phyloP scores from a whole-genome alignment of 2,797 vertebrate genomes.

The Apogon hyalosoma region DNA sequence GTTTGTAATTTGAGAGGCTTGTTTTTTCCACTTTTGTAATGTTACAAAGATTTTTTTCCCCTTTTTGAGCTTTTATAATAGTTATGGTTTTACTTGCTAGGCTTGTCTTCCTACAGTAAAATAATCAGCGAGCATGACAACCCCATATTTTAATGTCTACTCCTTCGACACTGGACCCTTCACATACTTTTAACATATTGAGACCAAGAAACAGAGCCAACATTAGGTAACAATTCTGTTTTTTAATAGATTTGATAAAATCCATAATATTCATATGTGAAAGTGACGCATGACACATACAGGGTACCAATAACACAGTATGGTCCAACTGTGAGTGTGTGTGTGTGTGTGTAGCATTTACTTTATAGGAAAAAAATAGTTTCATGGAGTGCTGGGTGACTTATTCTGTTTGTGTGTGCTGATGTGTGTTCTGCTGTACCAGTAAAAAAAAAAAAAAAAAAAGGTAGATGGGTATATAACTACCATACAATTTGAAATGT shows the following conservation, averaged over 20 bases:
- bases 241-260: slow-evolving; percentile 76
- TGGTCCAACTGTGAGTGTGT: slow-evolving; percentile 51
- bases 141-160: background rate
- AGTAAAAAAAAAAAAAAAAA: slow-evolving; percentile 43
- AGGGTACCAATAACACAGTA: slow-evolving; percentile 68
- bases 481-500: slow-evolving; percentile 69
- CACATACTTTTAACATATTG: background rate
- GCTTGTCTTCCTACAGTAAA: background rate
- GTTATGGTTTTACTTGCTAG: background rate
- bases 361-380: slow-evolving; percentile 40
- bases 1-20: slow-evolving; percentile 21
- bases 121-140: slow-evolving; percentile 8
- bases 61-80: background rate
- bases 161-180: slow-evolving; percentile 46
- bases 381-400: slow-evolving; percentile 41
- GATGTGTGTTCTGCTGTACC: slow-evolving; percentile 57
- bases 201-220: slow-evolving; percentile 32
- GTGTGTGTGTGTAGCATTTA: slow-evolving; percentile 43
- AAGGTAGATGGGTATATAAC: slow-evolving; percentile 58
- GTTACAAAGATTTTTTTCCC: background rate
- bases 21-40: slow-evolving; percentile 13
- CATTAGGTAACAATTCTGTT: slow-evolving; percentile 43
- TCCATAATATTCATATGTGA: slow-evolving; percentile 67
- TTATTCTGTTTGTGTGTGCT: slow-evolving; percentile 12
- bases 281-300: slow-evolving; percentile 63